Conservation (phyloP, 2,888 invertebrate genomes). For the Thelaira solivaga region DNA sequence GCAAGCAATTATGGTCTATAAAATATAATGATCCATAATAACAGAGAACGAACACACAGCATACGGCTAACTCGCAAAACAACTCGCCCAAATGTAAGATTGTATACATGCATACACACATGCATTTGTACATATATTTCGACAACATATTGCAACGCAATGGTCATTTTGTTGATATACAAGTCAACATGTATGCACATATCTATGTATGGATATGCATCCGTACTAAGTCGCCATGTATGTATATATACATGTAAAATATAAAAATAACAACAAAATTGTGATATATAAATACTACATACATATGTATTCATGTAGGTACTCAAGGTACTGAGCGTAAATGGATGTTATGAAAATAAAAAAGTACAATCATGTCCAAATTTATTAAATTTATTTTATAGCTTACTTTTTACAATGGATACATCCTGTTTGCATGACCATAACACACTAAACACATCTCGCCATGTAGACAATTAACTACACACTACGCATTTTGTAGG, state of each 20-base stretch:
- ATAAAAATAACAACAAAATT: conserved; percentile 11
- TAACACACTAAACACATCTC: not conserved
- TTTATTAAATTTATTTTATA: conserved; percentile 10
- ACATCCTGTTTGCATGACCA: conserved; percentile 10
- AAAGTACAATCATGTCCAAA: not conserved
- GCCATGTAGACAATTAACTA: not conserved
- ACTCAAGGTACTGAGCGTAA: conserved; percentile 32
- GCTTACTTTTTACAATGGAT: conserved; percentile 31
- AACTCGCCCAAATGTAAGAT: not conserved
- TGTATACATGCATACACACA: not conserved
- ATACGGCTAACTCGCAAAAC: conserved; percentile 29
- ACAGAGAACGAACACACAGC: conserved; percentile 71
- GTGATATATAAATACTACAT: conserved; percentile 1
- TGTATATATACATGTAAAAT: conserved; percentile 1
- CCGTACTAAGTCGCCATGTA: not conserved
- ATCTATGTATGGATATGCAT: conserved; percentile 46
- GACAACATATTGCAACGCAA: conserved; percentile 36
- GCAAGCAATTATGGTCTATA: conserved; percentile 74
- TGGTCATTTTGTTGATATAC: conserved; percentile 15
- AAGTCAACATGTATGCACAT: not conserved
- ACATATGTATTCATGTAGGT: not conserved
- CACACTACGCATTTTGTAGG: not conserved
- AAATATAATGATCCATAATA: conserved; percentile 77
- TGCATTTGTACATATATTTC: not conserved
- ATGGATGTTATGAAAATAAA: conserved; percentile 24